Percentiles rank a stretch among this genome's conserved stretches.
Evolutionary conservation across 2,888 invertebrate species (phyloP).

Genomic region (Hyposoter dolosus): DNA sequence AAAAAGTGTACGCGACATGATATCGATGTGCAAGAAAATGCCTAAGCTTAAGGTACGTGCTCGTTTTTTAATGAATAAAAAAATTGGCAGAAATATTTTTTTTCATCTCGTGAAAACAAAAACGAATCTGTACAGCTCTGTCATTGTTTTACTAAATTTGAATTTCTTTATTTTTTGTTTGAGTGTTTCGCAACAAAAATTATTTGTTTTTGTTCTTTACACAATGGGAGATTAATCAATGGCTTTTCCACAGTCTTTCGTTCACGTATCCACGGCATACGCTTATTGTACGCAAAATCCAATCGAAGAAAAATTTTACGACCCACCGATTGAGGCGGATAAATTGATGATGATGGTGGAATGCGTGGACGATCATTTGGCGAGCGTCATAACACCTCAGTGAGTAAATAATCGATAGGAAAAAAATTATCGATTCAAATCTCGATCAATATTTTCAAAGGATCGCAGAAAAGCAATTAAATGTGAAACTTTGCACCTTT

Average conservation of each 20-base stretch:
- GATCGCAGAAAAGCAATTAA: neutral
- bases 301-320: slow-evolving; percentile 87
- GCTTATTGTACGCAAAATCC: slow-evolving; percentile 85
- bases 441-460: neutral
- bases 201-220: neutral
- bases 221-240: neutral
- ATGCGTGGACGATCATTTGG: slow-evolving; percentile 85
- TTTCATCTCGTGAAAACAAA: too few relatives aligned
- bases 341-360: slow-evolving; percentile 86
- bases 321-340: slow-evolving; percentile 85
- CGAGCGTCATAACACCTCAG: slow-evolving; percentile 86
- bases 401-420: slow-evolving; percentile 75
- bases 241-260: slow-evolving; percentile 81
- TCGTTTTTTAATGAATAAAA: neutral
- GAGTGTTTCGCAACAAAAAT: neutral
- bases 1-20: slow-evolving; percentile 88
- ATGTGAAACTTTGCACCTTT: neutral
- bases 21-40: slow-evolving; percentile 89
- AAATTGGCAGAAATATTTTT: neutral
- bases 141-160: neutral
- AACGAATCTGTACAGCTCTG: neutral
- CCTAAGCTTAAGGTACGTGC: slow-evolving; percentile 86
- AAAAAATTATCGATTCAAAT: neutral
- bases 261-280: slow-evolving; percentile 88
- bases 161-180: neutral